phyloP scores from a whole-genome alignment of 2,888 invertebrate genomes.

The Diarsia rubi region DNA sequence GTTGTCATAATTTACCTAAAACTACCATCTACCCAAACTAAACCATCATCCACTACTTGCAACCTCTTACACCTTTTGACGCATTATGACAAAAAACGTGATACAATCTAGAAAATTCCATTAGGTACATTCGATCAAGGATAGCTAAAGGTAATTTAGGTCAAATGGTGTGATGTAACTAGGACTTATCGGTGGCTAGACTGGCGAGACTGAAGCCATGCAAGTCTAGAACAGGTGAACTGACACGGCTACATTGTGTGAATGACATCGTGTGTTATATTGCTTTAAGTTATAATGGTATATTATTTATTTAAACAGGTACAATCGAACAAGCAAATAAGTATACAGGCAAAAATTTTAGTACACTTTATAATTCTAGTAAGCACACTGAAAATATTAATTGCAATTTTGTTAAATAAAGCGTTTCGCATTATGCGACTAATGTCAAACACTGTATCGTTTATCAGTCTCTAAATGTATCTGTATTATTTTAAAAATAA shows the following conservation, averaged over 20 bases:
- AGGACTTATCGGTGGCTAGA: slow-evolving; percentile 61
- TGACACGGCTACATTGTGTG: slow-evolving; percentile 50
- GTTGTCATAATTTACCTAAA: not conserved
- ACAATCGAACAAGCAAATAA: too few species aligned
- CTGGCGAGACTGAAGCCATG: slow-evolving; percentile 67
- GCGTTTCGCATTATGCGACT: too few species aligned
- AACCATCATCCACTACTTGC: slow-evolving; percentile 9
- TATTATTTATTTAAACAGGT: too few species aligned
- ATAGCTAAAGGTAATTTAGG: slow-evolving; percentile 63
- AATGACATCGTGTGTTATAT: slow-evolving; percentile 55
- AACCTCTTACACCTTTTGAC: slow-evolving; percentile 6
- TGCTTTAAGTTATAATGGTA: slow-evolving; percentile 16
- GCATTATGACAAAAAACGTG: slow-evolving; percentile 49
- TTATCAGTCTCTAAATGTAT: too few species aligned
- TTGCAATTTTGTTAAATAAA: too few species aligned
- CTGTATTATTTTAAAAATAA: too few species aligned
- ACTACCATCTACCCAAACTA: slow-evolving; percentile 10
- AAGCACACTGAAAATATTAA: too few species aligned
- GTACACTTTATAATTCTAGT: too few species aligned
- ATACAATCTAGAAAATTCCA: slow-evolving; percentile 48
- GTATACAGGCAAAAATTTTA: too few species aligned
- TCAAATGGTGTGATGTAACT: slow-evolving; percentile 62
- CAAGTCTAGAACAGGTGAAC: slow-evolving; percentile 47
- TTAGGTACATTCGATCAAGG: slow-evolving; percentile 52
- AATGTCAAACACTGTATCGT: too few species aligned